Evolutionary conservation across 2,888 invertebrate genomes (phyloP), one percentile per base, ranked within the genome.

Genomic region (Cotesia congregata): DNA sequence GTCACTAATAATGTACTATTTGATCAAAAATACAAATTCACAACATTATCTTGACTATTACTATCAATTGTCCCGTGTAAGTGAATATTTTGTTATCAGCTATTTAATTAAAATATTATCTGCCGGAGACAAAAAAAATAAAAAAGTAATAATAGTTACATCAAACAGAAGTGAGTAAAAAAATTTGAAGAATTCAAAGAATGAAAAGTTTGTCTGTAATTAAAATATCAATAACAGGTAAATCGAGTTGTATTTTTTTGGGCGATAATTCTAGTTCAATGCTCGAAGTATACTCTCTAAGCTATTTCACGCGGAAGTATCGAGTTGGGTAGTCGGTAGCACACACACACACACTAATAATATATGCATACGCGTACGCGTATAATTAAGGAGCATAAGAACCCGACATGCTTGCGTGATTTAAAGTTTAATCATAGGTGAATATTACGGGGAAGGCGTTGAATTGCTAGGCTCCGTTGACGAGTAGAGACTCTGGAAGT

Each of bases 1-100:
- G 75, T 79, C 69, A 77, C 74, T 77, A 81, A 79, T 70, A 50
- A 67, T 67, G 12, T 39, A 61, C 20, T 50, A 17, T 39, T 77
- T 50, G 59, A 70, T 77, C 69, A 65, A 15, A 20, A 40, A 77
- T 77, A 77, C 30, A 30, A 30, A 30, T 59, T 15, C 65, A 74
- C 39, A 62, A 41, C 59, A 73, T 62, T 40, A 38, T 76, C 72
- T 72, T 76, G 64, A 50, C 64, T 60, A 59, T 70, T 65, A 77
- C 70, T 12, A 77, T 20, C 60, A 73, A 73, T 50, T 73, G 64
- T 69, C 62, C 68, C 17, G 40, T 61, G n/a, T n/a, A 72, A 60
- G 60, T 39, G 40, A 59, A 50, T 62, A 68, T 39, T 71, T 62
- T 62, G 15, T 17, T 17, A 17, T 62, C 20, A 17, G 62, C 62